Evolutionary conservation across 2,888 invertebrate genomes (phyloP).

Genomic region (Alloscopus bannaensis): DNA sequence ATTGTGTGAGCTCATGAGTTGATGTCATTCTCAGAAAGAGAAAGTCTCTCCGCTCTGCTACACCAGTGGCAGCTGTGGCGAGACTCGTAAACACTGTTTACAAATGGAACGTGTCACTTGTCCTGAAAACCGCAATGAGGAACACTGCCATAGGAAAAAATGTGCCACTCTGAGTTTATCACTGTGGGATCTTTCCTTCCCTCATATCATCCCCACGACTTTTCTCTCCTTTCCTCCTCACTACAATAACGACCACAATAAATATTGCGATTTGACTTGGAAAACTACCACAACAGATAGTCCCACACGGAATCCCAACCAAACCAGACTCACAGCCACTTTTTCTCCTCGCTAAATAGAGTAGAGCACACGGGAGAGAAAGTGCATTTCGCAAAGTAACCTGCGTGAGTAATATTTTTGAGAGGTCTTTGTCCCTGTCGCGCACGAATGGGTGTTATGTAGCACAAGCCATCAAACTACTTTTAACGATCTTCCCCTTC

Average conservation of each 20-base stretch:
- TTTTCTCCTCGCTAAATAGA: no score
- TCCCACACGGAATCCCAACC: no score
- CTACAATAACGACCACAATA: slow-evolving; percentile 52
- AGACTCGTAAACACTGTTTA: not conserved
- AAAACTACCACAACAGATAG: slow-evolving; percentile 16
- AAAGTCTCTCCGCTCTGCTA: no score
- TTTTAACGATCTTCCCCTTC: slow-evolving; percentile 35
- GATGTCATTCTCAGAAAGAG: no score
- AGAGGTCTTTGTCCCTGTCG: no score
- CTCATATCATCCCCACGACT: slow-evolving; percentile 15
- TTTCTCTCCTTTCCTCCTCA: not conserved
- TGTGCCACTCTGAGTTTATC: slow-evolving; percentile 37
- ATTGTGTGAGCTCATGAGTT: no score
- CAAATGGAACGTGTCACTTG: slow-evolving; percentile 38
- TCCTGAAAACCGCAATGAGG: slow-evolving; percentile 42
- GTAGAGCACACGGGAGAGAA: no score
- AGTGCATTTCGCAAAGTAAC: not conserved
- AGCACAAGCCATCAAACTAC: slow-evolving; percentile 32
- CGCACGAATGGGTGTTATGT: slow-evolving; percentile 3
- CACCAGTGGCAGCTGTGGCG: not conserved
- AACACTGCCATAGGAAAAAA: not conserved
- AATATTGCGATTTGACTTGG: slow-evolving; percentile 46
- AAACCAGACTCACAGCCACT: no score
- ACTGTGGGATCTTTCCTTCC: slow-evolving; percentile 29
- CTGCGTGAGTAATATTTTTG: no score